Base-by-base conservation (phyloP, 2,113 vertebrate species). In the Albula glossodonta region DNA sequence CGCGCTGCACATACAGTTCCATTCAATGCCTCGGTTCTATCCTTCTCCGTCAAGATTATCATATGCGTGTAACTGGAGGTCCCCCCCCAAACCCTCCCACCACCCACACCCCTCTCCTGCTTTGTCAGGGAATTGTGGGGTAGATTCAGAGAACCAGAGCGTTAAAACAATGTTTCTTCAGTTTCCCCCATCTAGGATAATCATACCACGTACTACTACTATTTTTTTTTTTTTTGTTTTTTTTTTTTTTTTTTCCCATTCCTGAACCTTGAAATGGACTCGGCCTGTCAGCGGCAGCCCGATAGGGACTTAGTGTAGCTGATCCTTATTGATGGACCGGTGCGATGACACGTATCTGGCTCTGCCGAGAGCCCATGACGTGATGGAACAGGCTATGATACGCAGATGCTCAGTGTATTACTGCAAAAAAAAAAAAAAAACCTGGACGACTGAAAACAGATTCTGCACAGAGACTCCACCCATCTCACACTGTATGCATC, bases 21-120 rank as follows among this genome's bases (percentile, higher is more conserved):
- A 41, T 41, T 41, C 31, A 41, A 91, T 86, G 92, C 91, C 91
- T 94, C 94, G 93, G 93, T 93, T 92, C 90, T 91, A 92, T 94
- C 91, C 91, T 92, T 4, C 70, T 74, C 70, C 70, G 93, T 94
- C 92, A 93, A 88, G 92, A 94, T 94, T 92, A 94, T 89, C 93
- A 93, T 93, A 94, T 93, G 92, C 94, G 92, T 92, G 91, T 66
- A 13, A 51, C 63, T 5, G 63, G 63, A 70, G 63, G 63, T 60
- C 78, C 56, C 77, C 12, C 53, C 53, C 1, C 57, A 41, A 41
- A 41, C 31, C 31, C 31, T 41, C 31, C 31, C 31, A 41, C 31
- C 31, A 1, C 31, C 31, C 31, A 41, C 31, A 41, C 31, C 31
- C 31, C 31, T 41, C 57, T 60, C 57, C 12, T 60, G 2, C 78